phyloP scores from a whole-genome alignment of 2,888 invertebrate genomes.

The Xestia rhomboidea region DNA sequence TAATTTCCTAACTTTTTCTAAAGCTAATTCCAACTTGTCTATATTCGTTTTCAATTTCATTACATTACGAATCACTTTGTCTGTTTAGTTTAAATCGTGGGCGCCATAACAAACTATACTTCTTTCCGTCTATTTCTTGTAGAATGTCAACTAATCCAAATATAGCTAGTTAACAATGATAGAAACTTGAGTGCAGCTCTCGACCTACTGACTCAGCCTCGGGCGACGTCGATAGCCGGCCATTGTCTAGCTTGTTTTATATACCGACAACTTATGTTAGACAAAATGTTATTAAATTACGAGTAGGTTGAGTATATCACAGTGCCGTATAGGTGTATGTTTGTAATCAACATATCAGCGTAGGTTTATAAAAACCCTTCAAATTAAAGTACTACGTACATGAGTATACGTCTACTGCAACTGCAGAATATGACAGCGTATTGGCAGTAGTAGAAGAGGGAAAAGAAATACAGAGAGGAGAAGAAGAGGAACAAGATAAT shows the following conservation, averaged over 20 bases:
- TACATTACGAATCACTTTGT: not conserved
- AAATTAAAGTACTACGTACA: not conserved
- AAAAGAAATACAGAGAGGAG: not conserved
- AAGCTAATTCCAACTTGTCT: not conserved
- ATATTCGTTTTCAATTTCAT: not conserved
- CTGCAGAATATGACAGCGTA: not conserved
- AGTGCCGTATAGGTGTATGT: not conserved
- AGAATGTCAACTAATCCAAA: slow-evolving; percentile 37
- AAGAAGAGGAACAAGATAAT: not conserved
- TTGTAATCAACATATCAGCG: not conserved
- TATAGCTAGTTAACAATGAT: slow-evolving; percentile 51
- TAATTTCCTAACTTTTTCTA: not conserved
- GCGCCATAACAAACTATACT: not conserved
- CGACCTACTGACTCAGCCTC: slow-evolving; percentile 61
- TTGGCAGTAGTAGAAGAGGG: not conserved
- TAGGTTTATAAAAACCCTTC: not conserved
- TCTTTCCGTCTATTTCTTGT: not conserved
- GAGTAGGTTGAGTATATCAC: not conserved
- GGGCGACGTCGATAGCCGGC: slow-evolving; percentile 46
- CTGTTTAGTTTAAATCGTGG: not conserved
- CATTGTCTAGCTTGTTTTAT: slow-evolving; percentile 44
- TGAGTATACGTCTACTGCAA: not conserved
- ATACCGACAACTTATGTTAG: not conserved
- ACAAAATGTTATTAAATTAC: slow-evolving; percentile 16
- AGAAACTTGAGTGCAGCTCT: slow-evolving; percentile 52